A percentile compares a stretch with the other conserved stretches of the same genome.
These are phyloP conservation scores for Creontiades dilutus DNA, from an alignment of 2,888 invertebrate genomes.

Conservation along the genomic window DNA sequence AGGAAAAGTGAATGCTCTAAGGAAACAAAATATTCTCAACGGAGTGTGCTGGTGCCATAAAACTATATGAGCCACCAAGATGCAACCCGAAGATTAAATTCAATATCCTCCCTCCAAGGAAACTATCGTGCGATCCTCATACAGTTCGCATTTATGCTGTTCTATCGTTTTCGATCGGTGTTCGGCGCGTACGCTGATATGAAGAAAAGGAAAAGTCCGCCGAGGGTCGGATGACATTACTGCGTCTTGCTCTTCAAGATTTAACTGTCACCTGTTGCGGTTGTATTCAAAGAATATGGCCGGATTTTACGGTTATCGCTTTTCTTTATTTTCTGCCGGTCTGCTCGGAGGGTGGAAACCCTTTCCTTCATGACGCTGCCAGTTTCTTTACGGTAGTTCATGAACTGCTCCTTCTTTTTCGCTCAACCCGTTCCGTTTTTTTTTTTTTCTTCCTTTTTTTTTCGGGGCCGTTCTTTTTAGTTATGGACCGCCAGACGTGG, in stretches of 20 bases:
- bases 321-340: conserved; percentile 18
- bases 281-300: conserved; percentile 65
- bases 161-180: no score
- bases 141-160: no score
- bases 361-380: conserved; percentile 2
- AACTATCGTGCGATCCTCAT: no score
- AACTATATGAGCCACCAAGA: no score
- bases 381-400: conserved; percentile 22
- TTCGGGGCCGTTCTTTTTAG: conserved; percentile 22
- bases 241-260: conserved; percentile 23
- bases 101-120: no score
- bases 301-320: conserved; percentile 56
- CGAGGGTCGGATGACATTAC: conserved; percentile 34
- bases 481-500: conserved; percentile 27
- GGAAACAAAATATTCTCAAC: no score
- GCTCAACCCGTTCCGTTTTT: not conserved
- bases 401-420: conserved; percentile 30
- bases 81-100: no score
- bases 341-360: conserved; percentile 19
- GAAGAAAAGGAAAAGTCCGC: not conserved
- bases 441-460: not conserved
- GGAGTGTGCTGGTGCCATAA: no score
- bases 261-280: conserved; percentile 66
- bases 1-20: no score
- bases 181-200: not conserved